These are phyloP conservation scores for Paguma larvata DNA, from an alignment of 2,797 vertebrate species.

Conservation along the genomic window DNA sequence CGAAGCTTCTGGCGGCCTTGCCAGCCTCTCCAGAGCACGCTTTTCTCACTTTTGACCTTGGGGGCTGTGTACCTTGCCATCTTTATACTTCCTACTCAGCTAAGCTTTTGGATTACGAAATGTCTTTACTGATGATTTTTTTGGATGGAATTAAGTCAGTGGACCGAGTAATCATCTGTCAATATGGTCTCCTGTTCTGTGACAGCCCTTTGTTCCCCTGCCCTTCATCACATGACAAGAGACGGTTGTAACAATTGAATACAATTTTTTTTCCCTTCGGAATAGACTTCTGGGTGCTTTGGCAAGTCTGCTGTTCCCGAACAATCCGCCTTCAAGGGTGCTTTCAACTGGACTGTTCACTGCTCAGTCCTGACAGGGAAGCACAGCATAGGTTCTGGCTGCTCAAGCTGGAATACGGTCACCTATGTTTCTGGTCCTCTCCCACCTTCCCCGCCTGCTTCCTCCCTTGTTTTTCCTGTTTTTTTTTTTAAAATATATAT, in stretches of 20 bases:
- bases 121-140: background rate
- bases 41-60: constrained; percentile 40
- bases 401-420: accelerated
- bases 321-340: background rate
- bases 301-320: background rate
- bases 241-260: too few relatives aligned
- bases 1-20: background rate
- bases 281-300: background rate
- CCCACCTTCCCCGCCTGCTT: background rate
- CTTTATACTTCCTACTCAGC: background rate
- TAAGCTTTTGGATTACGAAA: background rate
- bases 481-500: background rate
- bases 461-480: background rate
- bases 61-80: background rate
- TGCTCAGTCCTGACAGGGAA: background rate
- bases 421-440: background rate
- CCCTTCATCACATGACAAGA: background rate
- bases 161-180: background rate
- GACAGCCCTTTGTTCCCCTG: background rate
- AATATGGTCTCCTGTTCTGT: background rate
- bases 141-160: constrained; percentile 2
- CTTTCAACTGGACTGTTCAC: background rate
- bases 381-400: background rate
- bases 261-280: background rate
- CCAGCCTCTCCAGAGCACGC: background rate